Conservation (phyloP, 2,113 vertebrate genomes). For the Charadrius vociferus region DNA sequence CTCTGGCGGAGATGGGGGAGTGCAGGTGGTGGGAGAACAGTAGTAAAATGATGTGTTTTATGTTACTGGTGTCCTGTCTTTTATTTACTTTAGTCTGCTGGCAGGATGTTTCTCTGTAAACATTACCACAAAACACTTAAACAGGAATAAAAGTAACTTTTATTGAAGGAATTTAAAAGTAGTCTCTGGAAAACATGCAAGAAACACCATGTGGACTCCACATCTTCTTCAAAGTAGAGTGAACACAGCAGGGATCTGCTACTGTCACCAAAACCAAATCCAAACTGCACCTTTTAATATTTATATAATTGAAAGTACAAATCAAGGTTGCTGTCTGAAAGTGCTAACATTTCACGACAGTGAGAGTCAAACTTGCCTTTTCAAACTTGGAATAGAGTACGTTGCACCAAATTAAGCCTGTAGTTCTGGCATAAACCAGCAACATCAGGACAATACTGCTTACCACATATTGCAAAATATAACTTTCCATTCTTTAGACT, state of each 20-base stretch:
- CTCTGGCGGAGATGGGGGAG: not conserved
- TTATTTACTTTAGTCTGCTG: slow-evolving; percentile 45
- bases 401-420: slow-evolving; percentile 47
- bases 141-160: slow-evolving; percentile 63
- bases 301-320: slow-evolving; percentile 64
- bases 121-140: slow-evolving; percentile 58
- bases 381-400: slow-evolving; percentile 17
- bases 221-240: slow-evolving; percentile 56
- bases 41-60: slow-evolving; percentile 23
- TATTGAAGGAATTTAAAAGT: slow-evolving; percentile 66
- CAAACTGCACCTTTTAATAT: slow-evolving; percentile 58
- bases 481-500: slow-evolving; percentile 76
- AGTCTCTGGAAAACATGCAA: slow-evolving; percentile 59
- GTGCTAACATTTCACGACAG: slow-evolving; percentile 27
- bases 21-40: slow-evolving; percentile 10
- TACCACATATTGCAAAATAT: slow-evolving; percentile 72
- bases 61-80: slow-evolving; percentile 26
- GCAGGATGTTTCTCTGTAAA: slow-evolving; percentile 68
- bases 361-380: slow-evolving; percentile 3
- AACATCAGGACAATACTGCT: slow-evolving; percentile 37
- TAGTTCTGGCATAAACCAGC: slow-evolving; percentile 32
- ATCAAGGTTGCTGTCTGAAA: slow-evolving; percentile 49
- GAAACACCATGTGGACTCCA: slow-evolving; percentile 57
- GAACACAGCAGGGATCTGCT: slow-evolving; percentile 44
- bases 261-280: slow-evolving; percentile 56